Evolutionary conservation across 1,140 invertebrate genomes (phyloP), one percentile per base, ranked within the genome.

Genomic region (Drosophila eugracilis): DNA sequence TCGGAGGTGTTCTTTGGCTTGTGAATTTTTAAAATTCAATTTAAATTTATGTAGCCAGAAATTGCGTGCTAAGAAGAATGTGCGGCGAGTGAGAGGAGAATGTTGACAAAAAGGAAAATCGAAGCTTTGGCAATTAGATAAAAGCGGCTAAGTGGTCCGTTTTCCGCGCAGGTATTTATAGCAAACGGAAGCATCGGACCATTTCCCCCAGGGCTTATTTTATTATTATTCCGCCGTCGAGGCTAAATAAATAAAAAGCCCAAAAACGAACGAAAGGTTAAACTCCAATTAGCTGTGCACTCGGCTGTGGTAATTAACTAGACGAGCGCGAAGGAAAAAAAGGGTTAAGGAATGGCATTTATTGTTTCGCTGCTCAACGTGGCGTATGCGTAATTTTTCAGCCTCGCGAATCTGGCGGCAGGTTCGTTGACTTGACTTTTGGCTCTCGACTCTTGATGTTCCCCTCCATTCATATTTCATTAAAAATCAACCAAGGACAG

Each of bases 11-110:
- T 59, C 19, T 15, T 57, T 72, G 54, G 74, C 50, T 74, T 78
- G 42, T 88, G 62, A 86, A 88, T 88, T 78, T 88, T 88, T 88
- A 88, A 88, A 88, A 88, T 88, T 88, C 83, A 78, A 88, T 88
- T 88, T 88, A 78, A 83, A 88, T 88, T 81, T 66, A 78, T 58
- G 52, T 60, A 45, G 47, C 45, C 62, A 57, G 42, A 66, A 80
- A 80, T 79, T 63, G 71, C 81, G 81, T 81, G 75, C 54, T 37
- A 54, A 55, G 50, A 44, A 55, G 65, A 78, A 75, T 75, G 32
- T 28, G 37, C 30, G 21, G 24, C 41, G 12, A 32, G 10, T 32
- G 34, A 5, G 15, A 34, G n/a, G n/a, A n/a, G n/a, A 32, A 22
- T 14, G 60, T 53, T 67, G 63, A 67, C 60, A 67, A 66, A 36